phyloP scores from a whole-genome alignment of 37 sponge, comb jelly and placozoan genomes.

The Axinella damicornis region DNA sequence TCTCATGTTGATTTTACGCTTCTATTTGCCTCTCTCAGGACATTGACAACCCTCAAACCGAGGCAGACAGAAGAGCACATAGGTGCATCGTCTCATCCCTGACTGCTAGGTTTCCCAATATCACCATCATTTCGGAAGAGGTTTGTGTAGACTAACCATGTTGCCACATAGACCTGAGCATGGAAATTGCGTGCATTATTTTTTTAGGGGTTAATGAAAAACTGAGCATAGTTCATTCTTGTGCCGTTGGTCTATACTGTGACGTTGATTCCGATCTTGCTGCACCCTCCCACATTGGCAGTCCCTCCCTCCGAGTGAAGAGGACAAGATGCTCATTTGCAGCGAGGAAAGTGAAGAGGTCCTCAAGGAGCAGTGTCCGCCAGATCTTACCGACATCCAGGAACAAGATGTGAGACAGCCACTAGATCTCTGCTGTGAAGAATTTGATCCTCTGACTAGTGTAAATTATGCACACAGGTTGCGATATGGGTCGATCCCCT shows the following conservation, averaged over 20 bases:
- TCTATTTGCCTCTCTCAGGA: too few species aligned
- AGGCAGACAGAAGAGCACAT: constrained; percentile 92
- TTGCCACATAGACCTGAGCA: not conserved
- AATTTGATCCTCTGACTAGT: not conserved
- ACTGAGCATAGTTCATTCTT: too few species aligned
- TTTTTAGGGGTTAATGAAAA: too few species aligned
- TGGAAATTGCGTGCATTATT: not conserved
- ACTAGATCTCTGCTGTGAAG: too few species aligned
- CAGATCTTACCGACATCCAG: constrained; percentile 31
- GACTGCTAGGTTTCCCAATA: constrained; percentile 65
- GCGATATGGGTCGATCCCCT: constrained; percentile 98
- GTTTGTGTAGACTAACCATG: constrained; percentile 13
- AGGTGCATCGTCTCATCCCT: constrained; percentile 83
- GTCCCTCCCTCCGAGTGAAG: constrained; percentile 44
- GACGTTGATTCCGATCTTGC: too few species aligned
- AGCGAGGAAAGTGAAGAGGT: constrained; percentile 55
- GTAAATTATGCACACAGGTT: constrained; percentile 69
- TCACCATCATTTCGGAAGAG: constrained; percentile 89
- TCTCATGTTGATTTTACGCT: too few species aligned
- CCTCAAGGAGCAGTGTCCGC: constrained; percentile 77
- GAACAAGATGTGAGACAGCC: constrained; percentile 63
- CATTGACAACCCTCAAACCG: constrained; percentile 91
- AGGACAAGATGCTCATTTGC: constrained; percentile 32
- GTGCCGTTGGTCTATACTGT: too few species aligned
- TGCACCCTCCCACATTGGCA: too few species aligned